Evolutionary conservation across 2,113 vertebrate genomes (phyloP).

Genomic region (Bufo gargarizans): DNA sequence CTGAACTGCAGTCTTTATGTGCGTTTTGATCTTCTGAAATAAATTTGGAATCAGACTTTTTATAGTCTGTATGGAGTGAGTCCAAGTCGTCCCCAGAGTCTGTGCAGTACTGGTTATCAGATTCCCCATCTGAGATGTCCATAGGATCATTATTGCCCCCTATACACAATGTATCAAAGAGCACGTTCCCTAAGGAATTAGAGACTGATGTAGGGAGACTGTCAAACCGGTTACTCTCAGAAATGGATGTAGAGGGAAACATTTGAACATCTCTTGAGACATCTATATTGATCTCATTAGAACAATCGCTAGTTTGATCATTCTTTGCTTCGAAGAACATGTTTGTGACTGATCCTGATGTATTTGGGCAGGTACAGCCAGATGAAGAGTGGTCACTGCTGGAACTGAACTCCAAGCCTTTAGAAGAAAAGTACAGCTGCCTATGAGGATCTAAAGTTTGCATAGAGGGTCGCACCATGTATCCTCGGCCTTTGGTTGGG

Average conservation of each 20-base stretch:
- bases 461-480: slow-evolving; percentile 14
- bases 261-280: background rate
- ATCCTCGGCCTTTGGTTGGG: background rate
- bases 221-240: background rate
- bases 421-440: background rate
- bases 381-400: slow-evolving; percentile 39
- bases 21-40: background rate
- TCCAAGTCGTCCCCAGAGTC: background rate
- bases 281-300: background rate
- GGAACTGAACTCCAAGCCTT: background rate
- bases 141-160: background rate
- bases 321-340: background rate
- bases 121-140: slow-evolving; percentile 4
- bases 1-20: background rate
- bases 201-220: background rate
- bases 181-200: background rate
- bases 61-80: background rate
- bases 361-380: slow-evolving; percentile 11
- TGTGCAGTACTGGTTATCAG: background rate
- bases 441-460: background rate
- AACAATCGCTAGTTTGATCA: background rate
- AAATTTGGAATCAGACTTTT: background rate
- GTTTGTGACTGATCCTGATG: background rate
- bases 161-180: slow-evolving; percentile 21
- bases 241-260: too few species aligned